Conservation (phyloP, 2,888 invertebrate genomes). For the Agrochola macilenta region DNA sequence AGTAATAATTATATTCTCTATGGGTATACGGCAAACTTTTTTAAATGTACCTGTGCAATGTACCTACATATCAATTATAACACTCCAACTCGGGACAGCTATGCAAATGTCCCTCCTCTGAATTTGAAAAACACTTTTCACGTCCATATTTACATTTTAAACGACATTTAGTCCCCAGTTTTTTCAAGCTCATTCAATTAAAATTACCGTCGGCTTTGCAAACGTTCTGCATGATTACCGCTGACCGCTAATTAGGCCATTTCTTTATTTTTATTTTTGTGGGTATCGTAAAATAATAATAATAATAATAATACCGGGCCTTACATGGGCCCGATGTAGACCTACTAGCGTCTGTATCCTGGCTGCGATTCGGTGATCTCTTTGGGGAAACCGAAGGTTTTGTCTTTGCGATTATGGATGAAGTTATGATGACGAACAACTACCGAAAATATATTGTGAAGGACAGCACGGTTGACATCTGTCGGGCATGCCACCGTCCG, state of each 20-base stretch:
- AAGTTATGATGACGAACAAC: no score
- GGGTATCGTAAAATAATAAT: no score
- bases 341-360: no score
- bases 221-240: constrained; percentile 15
- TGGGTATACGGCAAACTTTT: neutral
- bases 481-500: no score
- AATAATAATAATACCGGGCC: no score
- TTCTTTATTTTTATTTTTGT: neutral
- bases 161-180: constrained; percentile 9
- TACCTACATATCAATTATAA: neutral
- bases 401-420: no score
- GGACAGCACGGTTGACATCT: no score
- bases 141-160: constrained; percentile 29
- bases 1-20: no score
- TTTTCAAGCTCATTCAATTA: constrained; percentile 30
- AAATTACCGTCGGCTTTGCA: constrained; percentile 1
- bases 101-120: constrained; percentile 18
- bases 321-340: no score
- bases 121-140: neutral
- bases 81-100: neutral
- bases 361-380: no score
- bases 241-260: neutral
- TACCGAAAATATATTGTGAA: no score
- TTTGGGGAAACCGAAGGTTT: no score
- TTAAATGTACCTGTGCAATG: neutral